Evolutionary conservation across 2,113 vertebrate species (phyloP).

Genomic region (Anguilla rostrata): DNA sequence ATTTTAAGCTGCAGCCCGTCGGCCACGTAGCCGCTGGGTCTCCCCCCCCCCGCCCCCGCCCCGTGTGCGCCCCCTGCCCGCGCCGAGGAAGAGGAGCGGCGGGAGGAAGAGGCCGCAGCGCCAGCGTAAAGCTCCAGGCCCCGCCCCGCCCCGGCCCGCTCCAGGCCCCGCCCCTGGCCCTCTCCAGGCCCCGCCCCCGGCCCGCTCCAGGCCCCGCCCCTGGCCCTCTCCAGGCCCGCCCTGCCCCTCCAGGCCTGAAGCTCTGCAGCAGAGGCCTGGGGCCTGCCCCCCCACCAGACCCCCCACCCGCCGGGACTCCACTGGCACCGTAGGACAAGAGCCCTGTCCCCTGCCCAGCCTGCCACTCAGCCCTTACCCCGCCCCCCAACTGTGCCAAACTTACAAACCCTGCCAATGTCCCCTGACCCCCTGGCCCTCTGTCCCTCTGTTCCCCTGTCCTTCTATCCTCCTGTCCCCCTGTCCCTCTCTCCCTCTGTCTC

Average conservation of each 20-base stretch:
- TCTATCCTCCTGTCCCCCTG: conserved; percentile 17
- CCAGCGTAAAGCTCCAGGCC: not conserved
- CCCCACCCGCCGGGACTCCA: not conserved
- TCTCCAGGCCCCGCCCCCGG: not conserved
- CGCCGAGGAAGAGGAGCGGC: conserved; percentile 2
- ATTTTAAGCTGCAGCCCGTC: conserved; percentile 58
- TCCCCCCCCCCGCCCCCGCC: conserved; percentile 49
- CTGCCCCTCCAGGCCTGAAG: not conserved
- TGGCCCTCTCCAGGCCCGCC: not conserved
- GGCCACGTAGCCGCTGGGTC: conserved; percentile 29
- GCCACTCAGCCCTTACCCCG: not conserved
- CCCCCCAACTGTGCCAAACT: conserved; percentile 47
- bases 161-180: too few relatives aligned
- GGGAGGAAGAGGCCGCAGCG: conserved; percentile 11
- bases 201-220: not conserved
- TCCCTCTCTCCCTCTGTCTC: conserved; percentile 67
- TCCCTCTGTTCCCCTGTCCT: conserved; percentile 23
- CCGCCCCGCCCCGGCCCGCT: not conserved
- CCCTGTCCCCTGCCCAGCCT: not conserved
- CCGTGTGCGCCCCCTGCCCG: conserved; percentile 29
- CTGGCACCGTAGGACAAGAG: not conserved
- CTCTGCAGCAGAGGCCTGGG: not conserved
- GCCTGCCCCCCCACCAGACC: not conserved
- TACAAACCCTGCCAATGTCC: not conserved
- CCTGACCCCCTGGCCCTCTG: conserved; percentile 68